Base-by-base conservation (phyloP, 2,888 invertebrate genomes). In the Anthrax anthrax region DNA sequence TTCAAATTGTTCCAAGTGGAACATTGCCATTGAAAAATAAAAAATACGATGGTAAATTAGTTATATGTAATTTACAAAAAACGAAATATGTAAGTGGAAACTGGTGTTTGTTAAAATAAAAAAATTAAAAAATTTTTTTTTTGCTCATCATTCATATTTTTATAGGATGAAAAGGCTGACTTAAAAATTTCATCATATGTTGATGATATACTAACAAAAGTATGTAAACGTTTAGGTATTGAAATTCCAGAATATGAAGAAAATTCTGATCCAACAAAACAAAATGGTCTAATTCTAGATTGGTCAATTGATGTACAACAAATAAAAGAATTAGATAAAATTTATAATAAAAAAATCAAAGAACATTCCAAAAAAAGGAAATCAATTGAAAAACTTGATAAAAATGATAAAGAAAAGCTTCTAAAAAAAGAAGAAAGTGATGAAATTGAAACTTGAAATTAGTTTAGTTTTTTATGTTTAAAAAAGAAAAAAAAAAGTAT, bases 1-100 rank as follows among this genome's bases (percentile, higher is more conserved):
- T 98, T 44, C 97, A 98, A 76, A 98, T 98, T 56, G 76, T 92
- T 53, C 98, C 98, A 37, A 94, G 95, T 69, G 97, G 95, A 14
- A 90, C 88, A 67, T 71, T 97, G 54, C 97, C 97, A 4, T 66
- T 94, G 34, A 80, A 80, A 60, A 84, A 83, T 51, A 81, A 85
- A 56, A 87, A 86, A 62, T 83, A 83, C 63, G 83, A 82, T 19
- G 95, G 95, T 4, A 84, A 84, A 64, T 69, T 98, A 44, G 89
- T 88, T 17, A 89, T 97, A 57, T 86, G 96, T 52, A 99, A 98
- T 71, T 72, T 98, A 45, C 98, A 99, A 65, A 84, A 88, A n/a
- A 98, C 97, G 4, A 95, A 96, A 74, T 90, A 94, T 71, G 92
- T 90, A 72, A 75, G 77, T 71, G 34, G 44, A n/a, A 1, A 27